phyloP scores from a whole-genome alignment of 2,797 vertebrate species.

The Moxostoma hubbsi region DNA sequence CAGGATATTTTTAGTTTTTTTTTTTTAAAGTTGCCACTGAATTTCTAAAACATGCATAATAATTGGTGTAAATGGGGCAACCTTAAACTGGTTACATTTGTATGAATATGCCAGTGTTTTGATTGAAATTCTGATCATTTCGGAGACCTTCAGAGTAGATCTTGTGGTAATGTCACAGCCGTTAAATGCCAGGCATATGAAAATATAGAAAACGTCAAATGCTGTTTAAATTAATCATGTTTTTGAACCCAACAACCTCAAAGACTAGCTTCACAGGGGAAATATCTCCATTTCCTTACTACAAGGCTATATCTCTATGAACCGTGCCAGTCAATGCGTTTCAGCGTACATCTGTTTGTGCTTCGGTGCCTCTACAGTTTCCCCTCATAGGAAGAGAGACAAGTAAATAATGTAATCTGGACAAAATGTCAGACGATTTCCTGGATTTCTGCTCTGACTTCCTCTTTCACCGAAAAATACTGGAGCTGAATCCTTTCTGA shows the following conservation, averaged over 20 bases:
- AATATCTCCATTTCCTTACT: conserved; percentile 36
- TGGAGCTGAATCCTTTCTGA: conserved; percentile 19
- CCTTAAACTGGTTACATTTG: not conserved
- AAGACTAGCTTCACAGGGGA: conserved; percentile 12
- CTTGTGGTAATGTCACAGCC: not conserved
- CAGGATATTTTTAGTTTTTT: not conserved
- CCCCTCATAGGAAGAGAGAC: conserved; percentile 22
- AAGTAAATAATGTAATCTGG: conserved; percentile 29
- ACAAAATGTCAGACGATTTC: conserved; percentile 41
- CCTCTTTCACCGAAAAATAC: conserved; percentile 35
- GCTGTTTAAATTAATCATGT: not conserved
- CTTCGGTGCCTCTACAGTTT: not conserved
- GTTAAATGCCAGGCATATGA: not conserved
- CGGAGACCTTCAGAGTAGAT: not conserved
- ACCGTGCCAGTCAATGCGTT: conserved; percentile 7
- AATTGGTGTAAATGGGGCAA: not conserved
- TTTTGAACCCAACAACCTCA: conserved; percentile 33
- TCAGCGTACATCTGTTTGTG: conserved; percentile 17
- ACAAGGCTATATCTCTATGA: conserved; percentile 23
- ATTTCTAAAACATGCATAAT: not conserved
- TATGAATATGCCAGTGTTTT: not conserved
- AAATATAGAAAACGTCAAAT: conserved; percentile 2
- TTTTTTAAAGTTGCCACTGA: too few species aligned
- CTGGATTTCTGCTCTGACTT: conserved; percentile 50
- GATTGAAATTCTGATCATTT: too few species aligned